Evolutionary conservation across 2,113 vertebrate species (phyloP), one percentile per base, ranked within the genome.

Genomic region (Heptranchias perlo): DNA sequence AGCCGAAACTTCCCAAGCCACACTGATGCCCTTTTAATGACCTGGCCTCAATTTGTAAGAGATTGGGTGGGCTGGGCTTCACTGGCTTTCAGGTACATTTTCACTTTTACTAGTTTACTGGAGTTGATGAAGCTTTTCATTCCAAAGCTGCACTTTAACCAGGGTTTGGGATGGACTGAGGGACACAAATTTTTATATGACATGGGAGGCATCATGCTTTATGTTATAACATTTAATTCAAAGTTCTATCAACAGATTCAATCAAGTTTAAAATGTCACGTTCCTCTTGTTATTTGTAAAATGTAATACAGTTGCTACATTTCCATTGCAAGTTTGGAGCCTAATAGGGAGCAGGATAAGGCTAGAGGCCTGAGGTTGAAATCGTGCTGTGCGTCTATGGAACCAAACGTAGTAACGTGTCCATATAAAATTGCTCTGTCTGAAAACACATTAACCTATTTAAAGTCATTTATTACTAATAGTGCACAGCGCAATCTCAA

Each of bases 211-310:
- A 89, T 89, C 25, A 54, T 54, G 47, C 28, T 95, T 95, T 67
- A 31, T 64, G 61, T 64, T 94, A 25, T 64, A 44, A 25, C 61
- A 64, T 94, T 39, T 44, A 64, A 16, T 94, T 94, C 91, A 44
- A 64, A 94, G 91, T 39, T 95, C 64, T 35, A 31, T 49, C 23
- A 65, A 21, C 89, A 65, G 64, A 95, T 67, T 95, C 39, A 69
- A 95, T 67, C 93, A 65, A 65, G n/a, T 69, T 49, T 67, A 49
- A 67, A 49, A 69, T 67, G 62, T 67, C 64, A 95, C 44, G 44
- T 65, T 39, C n/a, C 44, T 95, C 93, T 69, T 65, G 93, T 31
- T 95, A 67, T 67, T 67, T 95, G 89, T 18, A 93, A 93, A 62
- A 14, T 93, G n/a, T 93, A 62, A 62, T 93, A 21, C 89, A 93